These are phyloP conservation scores for Eupsilia transversa DNA, from an alignment of 2,888 invertebrate species.

Conservation along the genomic window DNA sequence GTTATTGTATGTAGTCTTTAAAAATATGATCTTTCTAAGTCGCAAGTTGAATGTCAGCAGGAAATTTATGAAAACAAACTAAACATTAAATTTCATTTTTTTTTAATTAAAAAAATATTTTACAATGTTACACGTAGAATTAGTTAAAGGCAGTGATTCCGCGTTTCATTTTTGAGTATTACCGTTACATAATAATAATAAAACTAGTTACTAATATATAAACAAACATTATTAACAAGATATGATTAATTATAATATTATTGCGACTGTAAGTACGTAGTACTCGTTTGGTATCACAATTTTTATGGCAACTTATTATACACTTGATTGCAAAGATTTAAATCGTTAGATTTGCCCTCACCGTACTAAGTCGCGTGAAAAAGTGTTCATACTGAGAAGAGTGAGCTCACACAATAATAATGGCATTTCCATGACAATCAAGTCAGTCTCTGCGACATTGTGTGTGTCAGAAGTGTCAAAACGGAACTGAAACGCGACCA, in stretches of 20 bases:
- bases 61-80: conserved; percentile 1
- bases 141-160: conserved; percentile 88
- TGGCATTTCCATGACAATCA: no score
- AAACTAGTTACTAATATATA: conserved; percentile 67
- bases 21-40: not conserved
- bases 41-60: not conserved
- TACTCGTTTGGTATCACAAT: conserved; percentile 88
- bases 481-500: no score
- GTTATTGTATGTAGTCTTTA: not conserved
- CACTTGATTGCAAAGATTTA: conserved; percentile 38
- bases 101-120: conserved; percentile 76
- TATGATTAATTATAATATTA: conserved; percentile 62
- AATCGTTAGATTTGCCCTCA: no score
- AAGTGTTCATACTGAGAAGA: no score
- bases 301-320: conserved; percentile 82
- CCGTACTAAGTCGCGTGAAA: no score
- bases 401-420: no score
- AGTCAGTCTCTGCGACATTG: no score
- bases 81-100: conserved; percentile 54
- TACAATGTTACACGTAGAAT: conserved; percentile 82
- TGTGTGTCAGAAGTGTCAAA: no score
- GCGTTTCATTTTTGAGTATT: conserved; percentile 86
- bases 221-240: conserved; percentile 68
- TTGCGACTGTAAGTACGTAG: conserved; percentile 68
- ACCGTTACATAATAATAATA: conserved; percentile 68